Conservation (phyloP, 2,797 vertebrate genomes). For the Sylvilagus floridanus region DNA sequence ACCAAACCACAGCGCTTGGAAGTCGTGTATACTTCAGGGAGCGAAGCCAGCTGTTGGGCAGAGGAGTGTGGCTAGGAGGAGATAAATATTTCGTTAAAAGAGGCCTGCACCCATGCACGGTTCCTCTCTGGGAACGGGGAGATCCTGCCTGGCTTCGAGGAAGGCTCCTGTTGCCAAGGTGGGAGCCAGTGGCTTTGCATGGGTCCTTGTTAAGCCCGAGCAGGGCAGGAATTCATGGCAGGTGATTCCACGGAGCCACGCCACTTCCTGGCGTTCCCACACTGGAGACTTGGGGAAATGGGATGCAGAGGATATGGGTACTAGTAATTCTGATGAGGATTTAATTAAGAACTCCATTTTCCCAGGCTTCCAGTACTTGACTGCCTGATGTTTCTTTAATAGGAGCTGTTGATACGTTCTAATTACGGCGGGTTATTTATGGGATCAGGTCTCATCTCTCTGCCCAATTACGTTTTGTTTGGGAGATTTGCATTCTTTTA, state of each 20-base stretch:
- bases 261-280: slow-evolving; percentile 36
- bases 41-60: background rate
- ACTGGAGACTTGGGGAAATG: slow-evolving; percentile 69
- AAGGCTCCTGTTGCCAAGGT: background rate
- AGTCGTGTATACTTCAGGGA: background rate
- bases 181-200: background rate
- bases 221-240: slow-evolving; percentile 40
- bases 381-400: slow-evolving; percentile 83
- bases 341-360: slow-evolving; percentile 85
- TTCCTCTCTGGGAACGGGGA: slow-evolving; percentile 14
- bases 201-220: background rate
- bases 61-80: background rate
- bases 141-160: background rate
- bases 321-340: slow-evolving; percentile 80
- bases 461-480: slow-evolving; percentile 82
- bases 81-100: background rate
- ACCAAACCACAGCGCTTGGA: no score
- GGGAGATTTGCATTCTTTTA: slow-evolving; percentile 71
- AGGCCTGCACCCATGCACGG: background rate
- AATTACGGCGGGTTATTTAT: slow-evolving; percentile 82
- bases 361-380: slow-evolving; percentile 79
- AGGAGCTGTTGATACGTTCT: slow-evolving; percentile 80
- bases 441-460: slow-evolving; percentile 78
- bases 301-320: slow-evolving; percentile 60
- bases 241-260: slow-evolving; percentile 43